Percentiles rank a stretch among this genome's conserved stretches.
phyloP scores from a whole-genome alignment of 2,797 vertebrate species.

The Microcaecilia unicolor region DNA sequence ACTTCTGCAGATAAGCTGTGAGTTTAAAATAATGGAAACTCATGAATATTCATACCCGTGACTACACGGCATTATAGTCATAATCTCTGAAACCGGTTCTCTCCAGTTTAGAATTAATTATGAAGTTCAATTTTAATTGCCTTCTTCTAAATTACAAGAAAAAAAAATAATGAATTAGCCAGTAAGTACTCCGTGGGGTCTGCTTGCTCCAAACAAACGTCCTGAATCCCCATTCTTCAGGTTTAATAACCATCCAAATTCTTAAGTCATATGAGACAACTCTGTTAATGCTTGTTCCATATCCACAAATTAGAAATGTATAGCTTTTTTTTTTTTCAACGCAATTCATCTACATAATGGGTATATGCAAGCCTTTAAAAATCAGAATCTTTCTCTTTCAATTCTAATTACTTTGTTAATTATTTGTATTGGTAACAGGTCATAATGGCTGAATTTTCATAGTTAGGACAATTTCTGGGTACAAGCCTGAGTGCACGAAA shows the following conservation, averaged over 20 bases:
- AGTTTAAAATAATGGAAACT: constrained; percentile 57
- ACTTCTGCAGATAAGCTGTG: constrained; percentile 53
- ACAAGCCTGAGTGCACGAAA: too few species aligned
- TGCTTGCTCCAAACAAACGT: constrained; percentile 27
- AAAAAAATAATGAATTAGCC: constrained; percentile 53
- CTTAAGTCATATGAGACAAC: constrained; percentile 34
- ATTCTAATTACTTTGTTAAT: neutral
- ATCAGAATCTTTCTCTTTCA: neutral
- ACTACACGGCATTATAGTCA: constrained; percentile 58
- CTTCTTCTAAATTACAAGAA: constrained; percentile 59
- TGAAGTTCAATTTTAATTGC: constrained; percentile 71
- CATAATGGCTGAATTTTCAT: too few species aligned
- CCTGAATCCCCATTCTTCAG: constrained; percentile 40
- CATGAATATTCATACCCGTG: constrained; percentile 67
- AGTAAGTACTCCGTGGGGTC: constrained; percentile 43
- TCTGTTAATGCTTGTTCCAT: too few species aligned
- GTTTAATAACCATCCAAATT: constrained; percentile 34
- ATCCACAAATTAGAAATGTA: constrained; percentile 39
- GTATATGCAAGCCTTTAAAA: too few species aligned
- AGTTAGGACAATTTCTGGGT: too few species aligned
- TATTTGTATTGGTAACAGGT: neutral
- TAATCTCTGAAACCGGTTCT: constrained; percentile 68
- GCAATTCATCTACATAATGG: too few species aligned
- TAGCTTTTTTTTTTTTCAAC: too few species aligned
- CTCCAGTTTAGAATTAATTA: constrained; percentile 70